phyloP scores from a whole-genome alignment of 2,113 vertebrate genomes.

The Sinocyclocheilus rhinocerous region DNA sequence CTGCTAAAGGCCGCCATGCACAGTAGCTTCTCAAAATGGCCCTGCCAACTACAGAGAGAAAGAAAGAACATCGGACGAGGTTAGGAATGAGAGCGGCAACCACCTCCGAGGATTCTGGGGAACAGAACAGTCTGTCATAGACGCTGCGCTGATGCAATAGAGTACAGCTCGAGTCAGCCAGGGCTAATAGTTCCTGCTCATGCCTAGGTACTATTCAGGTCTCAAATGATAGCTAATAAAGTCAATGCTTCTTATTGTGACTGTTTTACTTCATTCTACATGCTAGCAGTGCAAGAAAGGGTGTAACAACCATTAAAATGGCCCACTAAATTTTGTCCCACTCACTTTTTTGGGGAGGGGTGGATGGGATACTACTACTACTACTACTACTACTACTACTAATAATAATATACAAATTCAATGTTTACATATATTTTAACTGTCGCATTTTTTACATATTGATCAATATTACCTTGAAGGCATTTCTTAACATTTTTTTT shows the following conservation, averaged over 20 bases:
- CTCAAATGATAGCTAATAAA: neutral
- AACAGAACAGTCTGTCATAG: slow-evolving; percentile 36
- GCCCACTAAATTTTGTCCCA: neutral
- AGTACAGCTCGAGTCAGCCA: slow-evolving; percentile 11
- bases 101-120: slow-evolving; percentile 35
- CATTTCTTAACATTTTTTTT: too few relatives aligned
- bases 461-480: too few relatives aligned
- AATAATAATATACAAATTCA: neutral
- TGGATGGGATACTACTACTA: too few relatives aligned
- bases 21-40: slow-evolving; percentile 64
- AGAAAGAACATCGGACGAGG: slow-evolving; percentile 41
- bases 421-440: neutral
- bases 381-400: neutral
- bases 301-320: neutral
- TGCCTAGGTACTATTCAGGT: neutral
- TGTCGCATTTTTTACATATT: too few relatives aligned
- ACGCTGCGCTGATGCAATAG: slow-evolving; percentile 17
- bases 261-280: neutral
- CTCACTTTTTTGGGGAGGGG: neutral
- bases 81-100: slow-evolving; percentile 31
- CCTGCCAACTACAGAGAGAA: slow-evolving; percentile 55
- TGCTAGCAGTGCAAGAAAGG: neutral
- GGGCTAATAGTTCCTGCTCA: slow-evolving; percentile 4
- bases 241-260: neutral
- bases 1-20: slow-evolving; percentile 70